Evolutionary conservation across 2,888 invertebrate genomes (phyloP).

Genomic region (Ormyrus labotus): DNA sequence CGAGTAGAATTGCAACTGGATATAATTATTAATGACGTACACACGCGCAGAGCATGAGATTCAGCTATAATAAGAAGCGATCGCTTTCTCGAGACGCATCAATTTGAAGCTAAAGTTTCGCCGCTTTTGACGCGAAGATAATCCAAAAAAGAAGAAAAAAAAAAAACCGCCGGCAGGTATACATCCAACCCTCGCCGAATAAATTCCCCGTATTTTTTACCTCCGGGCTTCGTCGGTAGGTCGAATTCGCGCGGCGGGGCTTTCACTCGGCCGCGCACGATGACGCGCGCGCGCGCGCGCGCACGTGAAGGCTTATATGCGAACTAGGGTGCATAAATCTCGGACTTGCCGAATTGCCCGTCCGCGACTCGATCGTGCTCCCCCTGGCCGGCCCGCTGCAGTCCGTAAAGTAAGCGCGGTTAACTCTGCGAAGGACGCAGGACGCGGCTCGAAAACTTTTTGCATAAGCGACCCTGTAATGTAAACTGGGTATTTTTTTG

Average conservation of each 20-base stretch:
- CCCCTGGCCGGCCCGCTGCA: too few relatives aligned
- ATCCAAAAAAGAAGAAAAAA: slow-evolving; percentile 2
- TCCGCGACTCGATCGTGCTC: too few relatives aligned
- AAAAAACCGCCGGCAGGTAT: background rate
- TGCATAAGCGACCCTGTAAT: too few relatives aligned
- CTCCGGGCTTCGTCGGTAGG: background rate
- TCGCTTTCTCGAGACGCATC: background rate
- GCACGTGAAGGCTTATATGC: background rate
- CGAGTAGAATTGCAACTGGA: too few relatives aligned
- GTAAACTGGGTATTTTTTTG: too few relatives aligned
- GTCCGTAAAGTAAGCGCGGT: too few relatives aligned
- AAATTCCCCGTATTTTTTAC: background rate
- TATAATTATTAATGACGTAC: too few relatives aligned
- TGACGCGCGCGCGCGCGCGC: background rate
- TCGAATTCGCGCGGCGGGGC: background rate
- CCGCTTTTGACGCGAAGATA: background rate
- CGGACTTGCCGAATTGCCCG: slow-evolving; percentile 64
- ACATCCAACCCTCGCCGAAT: background rate
- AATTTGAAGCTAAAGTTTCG: background rate
- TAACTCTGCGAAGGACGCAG: too few relatives aligned
- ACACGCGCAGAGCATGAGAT: too few relatives aligned
- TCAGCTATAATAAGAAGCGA: too few relatives aligned
- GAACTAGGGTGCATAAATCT: slow-evolving; percentile 66
- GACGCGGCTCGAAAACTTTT: too few relatives aligned
- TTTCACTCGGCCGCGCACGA: background rate